Conservation (phyloP, 1,140 invertebrate genomes). For the Drosophila burlai region DNA sequence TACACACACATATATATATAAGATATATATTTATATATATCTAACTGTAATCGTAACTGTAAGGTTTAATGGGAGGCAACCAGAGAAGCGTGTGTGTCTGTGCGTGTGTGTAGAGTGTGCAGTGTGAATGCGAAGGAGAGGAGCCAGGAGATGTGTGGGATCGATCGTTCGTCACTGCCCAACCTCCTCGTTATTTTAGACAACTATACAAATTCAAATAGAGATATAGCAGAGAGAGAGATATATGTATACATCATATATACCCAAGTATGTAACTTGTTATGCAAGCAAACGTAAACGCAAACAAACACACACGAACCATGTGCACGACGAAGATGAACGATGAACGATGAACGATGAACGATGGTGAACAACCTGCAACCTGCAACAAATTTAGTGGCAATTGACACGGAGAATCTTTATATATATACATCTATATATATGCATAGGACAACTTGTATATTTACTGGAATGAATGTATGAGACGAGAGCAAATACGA, state of each 20-base stretch:
- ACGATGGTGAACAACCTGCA: constrained; percentile 30
- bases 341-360: neutral
- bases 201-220: constrained; percentile 65
- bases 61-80: constrained; percentile 8
- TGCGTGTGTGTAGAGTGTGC: constrained; percentile 11
- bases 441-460: constrained; percentile 49
- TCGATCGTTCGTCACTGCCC: constrained; percentile 12
- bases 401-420: constrained; percentile 52
- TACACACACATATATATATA: constrained; percentile 24
- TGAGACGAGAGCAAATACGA: constrained; percentile 39
- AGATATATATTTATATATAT: constrained; percentile 14
- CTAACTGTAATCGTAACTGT: constrained; percentile 20
- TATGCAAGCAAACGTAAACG: constrained; percentile 33
- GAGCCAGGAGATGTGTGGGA: neutral
- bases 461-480: constrained; percentile 42
- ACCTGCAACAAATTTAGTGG: constrained; percentile 41
- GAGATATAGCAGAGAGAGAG: constrained; percentile 26
- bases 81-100: constrained; percentile 7
- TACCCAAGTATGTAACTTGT: constrained; percentile 33
- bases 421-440: constrained; percentile 42
- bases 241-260: constrained; percentile 41
- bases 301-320: neutral
- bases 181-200: constrained; percentile 60
- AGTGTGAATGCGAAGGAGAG: constrained; percentile 29
- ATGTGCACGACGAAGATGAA: constrained; percentile 35